Evolutionary conservation across 2,113 vertebrate species (phyloP).

Genomic region (Brachyhypopomus occidentalis): DNA sequence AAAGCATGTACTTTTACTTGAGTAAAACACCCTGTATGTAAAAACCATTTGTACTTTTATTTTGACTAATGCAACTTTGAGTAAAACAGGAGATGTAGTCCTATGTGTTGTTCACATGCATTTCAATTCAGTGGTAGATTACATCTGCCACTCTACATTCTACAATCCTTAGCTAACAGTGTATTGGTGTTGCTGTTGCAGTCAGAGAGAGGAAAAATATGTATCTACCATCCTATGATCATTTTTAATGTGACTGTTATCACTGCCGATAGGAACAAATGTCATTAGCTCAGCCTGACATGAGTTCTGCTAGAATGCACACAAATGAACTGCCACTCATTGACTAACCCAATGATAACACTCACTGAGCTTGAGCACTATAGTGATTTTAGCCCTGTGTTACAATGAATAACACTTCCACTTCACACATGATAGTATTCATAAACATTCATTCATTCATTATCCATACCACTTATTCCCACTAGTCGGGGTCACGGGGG

Average conservation of each 20-base stretch:
- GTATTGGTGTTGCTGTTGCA: neutral
- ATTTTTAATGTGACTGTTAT: neutral
- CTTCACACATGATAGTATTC: neutral
- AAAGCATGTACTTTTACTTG: too few relatives aligned
- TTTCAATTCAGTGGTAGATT: too few relatives aligned
- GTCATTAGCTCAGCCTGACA: conserved; percentile 21
- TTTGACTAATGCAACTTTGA: too few relatives aligned
- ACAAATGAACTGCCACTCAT: conserved; percentile 12
- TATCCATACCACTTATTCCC: too few relatives aligned
- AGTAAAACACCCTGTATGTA: too few relatives aligned
- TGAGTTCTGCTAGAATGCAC: conserved; percentile 2
- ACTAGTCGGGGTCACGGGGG: too few relatives aligned
- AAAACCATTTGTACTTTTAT: too few relatives aligned
- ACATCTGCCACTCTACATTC: neutral
- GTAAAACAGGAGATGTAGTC: too few relatives aligned
- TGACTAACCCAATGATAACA: neutral
- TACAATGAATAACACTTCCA: conserved; percentile 1
- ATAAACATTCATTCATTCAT: too few relatives aligned
- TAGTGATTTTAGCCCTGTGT: neutral
- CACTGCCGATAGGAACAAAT: neutral
- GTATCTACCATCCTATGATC: neutral
- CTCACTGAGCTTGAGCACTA: neutral
- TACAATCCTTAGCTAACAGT: neutral
- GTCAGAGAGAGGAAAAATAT: neutral
- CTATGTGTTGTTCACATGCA: too few relatives aligned